A percentile compares a stretch with the other conserved stretches of the same genome.
These are phyloP conservation scores for Wiebesia pumilae DNA, from an alignment of 1,140 invertebrate species.

Conservation along the genomic window DNA sequence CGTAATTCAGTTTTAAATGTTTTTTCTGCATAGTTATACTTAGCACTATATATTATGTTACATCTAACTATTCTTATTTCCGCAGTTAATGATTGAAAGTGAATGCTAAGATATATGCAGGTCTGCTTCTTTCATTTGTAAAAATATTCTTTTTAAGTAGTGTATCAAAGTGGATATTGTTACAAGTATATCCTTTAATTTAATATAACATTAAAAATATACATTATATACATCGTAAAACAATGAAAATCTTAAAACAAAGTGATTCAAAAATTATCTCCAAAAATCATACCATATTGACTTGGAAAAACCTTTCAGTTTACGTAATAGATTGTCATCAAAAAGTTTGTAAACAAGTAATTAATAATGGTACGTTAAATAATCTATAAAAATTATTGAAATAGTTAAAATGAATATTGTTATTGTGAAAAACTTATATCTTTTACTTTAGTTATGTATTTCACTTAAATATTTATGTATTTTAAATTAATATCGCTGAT, in stretches of 20 bases:
- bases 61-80: background rate
- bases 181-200: background rate
- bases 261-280: background rate
- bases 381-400: background rate
- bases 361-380: constrained; percentile 13
- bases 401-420: background rate
- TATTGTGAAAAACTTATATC: background rate
- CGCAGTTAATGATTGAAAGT: background rate
- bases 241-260: background rate
- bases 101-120: background rate
- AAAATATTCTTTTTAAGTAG: no score
- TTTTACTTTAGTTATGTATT: no score
- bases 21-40: constrained; percentile 4
- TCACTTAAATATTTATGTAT: no score
- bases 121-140: background rate
- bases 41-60: background rate
- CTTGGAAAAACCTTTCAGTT: constrained; percentile 10
- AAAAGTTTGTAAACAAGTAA: constrained; percentile 2
- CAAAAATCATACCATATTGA: background rate
- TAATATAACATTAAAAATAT: background rate
- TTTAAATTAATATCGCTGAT: no score
- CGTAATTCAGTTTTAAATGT: background rate
- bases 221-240: background rate
- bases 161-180: background rate
- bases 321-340: constrained; percentile 2